These are phyloP conservation scores for Hycleus phaleratus DNA, from an alignment of 1,140 invertebrate species.

Conservation along the genomic window DNA sequence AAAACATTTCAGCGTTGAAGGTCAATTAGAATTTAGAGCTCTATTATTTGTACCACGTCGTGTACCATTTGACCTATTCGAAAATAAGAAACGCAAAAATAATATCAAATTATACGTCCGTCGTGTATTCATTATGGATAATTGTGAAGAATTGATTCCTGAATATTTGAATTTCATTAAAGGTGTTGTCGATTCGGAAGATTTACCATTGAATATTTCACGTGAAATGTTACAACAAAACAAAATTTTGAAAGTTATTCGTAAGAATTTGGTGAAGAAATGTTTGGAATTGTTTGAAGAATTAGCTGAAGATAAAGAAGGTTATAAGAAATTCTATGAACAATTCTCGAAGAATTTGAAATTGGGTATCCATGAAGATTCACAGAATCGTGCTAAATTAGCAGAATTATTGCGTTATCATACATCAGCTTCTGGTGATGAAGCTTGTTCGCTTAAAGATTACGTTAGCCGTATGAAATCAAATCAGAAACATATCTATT, in stretches of 20 bases:
- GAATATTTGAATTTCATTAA: conserved; percentile 92
- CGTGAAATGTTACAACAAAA: conserved; percentile 98
- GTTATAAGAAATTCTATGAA: conserved; percentile 96
- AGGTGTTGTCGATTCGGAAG: conserved; percentile 98
- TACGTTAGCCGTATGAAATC: conserved; percentile 96
- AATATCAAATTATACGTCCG: conserved; percentile 96
- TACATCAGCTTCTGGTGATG: conserved; percentile 63
- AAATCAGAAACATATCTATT: conserved; percentile 95
- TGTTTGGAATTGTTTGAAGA: conserved; percentile 98
- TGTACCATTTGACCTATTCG: conserved; percentile 90
- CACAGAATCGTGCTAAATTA: conserved; percentile 92
- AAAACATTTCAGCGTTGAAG: conserved; percentile 96
- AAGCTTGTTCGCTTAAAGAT: conserved; percentile 71
- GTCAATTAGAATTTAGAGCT: conserved; percentile 97
- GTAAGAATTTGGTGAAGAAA: conserved; percentile 97
- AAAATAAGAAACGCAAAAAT: conserved; percentile 84
- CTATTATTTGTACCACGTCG: conserved; percentile 92
- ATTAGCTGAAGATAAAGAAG: conserved; percentile 87
- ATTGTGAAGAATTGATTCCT: conserved; percentile 99
- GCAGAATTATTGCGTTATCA: conserved; percentile 64
- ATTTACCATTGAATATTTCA: conserved; percentile 96
- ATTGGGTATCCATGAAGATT: conserved; percentile 95
- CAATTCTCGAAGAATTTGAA: conserved; percentile 98
- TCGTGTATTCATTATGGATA: conserved; percentile 97
- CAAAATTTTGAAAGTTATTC: conserved; percentile 96